Evolutionary conservation across 2,113 vertebrate genomes (phyloP), one percentile per base, ranked within the genome.

Genomic region (Passer domesticus): DNA sequence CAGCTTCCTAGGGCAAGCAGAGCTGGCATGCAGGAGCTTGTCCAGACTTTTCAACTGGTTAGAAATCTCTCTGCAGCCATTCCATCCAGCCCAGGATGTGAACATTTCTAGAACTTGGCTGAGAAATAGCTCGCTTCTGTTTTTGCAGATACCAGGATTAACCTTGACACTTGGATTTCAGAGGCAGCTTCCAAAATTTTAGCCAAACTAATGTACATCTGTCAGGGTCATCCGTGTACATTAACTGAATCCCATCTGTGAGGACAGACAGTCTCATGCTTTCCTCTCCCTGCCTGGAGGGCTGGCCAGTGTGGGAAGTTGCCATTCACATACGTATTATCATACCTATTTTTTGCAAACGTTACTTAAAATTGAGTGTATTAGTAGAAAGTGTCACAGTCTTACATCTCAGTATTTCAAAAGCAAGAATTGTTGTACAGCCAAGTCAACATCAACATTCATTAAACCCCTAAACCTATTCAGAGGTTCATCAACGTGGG

Each of bases 261-360:
- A 94, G 94, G 91, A 76, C 58, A 35, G 44, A 91, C 63, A 75
- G 93, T 91, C 87, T 39, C n/a, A n/a, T 66, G 50, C 64, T 74
- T 69, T 93, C 78, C 67, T 92, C 91, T 87, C 27, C 7, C 31
- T n/a, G 69, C 84, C 94, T 91, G 6, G 84, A 97, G 83, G 83
- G 83, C 92, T 96, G 97, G 95, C 97, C 94, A 96, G 88, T 95
- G 95, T 95, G 92, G 87, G 93, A 96, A 97, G 95, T 13, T 97
- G 94, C 89, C 87, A 95, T 97, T 97, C 97, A 89, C 88, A 90
- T 69, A 89, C 41, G 62, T 92, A 89, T 90, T 87, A 95, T 75
- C 31, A 70, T 86, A 77, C 67, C 23, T 70, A 66, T 47, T 96
- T 97, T 96, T 97, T 96, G 79, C 96, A 96, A 95, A 93, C 75